These are phyloP conservation scores for Semaprochilodus insignis DNA, from an alignment of 2,797 vertebrate species.

Conservation along the genomic window DNA sequence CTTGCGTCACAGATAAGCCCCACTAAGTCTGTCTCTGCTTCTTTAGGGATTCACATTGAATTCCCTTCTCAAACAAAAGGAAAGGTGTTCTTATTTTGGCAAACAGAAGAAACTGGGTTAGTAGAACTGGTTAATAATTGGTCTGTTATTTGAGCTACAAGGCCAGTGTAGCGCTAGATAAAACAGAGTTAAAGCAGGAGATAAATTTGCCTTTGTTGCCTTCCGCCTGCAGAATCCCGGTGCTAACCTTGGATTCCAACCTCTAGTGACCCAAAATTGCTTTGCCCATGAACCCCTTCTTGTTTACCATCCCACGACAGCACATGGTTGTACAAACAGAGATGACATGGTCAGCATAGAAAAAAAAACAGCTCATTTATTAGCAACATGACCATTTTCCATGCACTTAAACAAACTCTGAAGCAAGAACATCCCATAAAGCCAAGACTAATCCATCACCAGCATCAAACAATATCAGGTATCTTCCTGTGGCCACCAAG, in stretches of 20 bases:
- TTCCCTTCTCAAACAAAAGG: not conserved
- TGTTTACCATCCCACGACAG: conserved; percentile 25
- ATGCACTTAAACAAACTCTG: no score
- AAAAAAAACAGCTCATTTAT: not conserved
- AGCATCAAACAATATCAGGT: not conserved
- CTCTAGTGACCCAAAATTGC: not conserved
- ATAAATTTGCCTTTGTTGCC: conserved; percentile 17
- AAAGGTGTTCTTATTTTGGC: no score
- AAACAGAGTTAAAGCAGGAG: conserved; percentile 20
- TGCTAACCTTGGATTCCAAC: not conserved
- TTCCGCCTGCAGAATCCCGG: not conserved
- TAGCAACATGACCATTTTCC: not conserved
- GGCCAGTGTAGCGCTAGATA: not conserved
- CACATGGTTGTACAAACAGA: conserved; percentile 23
- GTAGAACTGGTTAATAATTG: conserved; percentile 49
- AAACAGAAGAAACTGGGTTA: conserved; percentile 51
- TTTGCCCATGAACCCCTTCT: conserved; percentile 22
- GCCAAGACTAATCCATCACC: not conserved
- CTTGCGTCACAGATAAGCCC: conserved; percentile 11
- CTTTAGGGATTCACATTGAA: not conserved
- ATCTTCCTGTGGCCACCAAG: not conserved
- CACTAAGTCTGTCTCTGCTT: not conserved
- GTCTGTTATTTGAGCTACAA: not conserved
- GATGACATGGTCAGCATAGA: not conserved
- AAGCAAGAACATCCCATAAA: not conserved